phyloP scores from a whole-genome alignment of 2,888 invertebrate genomes.

The Lobophora halterata region DNA sequence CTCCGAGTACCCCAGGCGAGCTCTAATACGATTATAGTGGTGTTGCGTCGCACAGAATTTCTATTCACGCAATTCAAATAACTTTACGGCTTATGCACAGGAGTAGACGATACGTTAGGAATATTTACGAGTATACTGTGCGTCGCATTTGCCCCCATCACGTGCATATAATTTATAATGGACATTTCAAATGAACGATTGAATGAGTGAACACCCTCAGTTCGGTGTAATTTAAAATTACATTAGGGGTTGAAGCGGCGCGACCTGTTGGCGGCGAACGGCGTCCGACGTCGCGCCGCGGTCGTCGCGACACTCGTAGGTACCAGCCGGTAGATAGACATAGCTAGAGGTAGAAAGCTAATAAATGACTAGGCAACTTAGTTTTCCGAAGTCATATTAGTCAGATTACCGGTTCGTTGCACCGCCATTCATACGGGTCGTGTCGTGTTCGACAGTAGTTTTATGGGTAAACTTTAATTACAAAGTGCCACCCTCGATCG shows the following conservation, averaged over 20 bases:
- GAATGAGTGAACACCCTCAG: constrained; percentile 45
- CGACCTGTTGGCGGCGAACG: constrained; percentile 41
- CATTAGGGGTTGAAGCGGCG: constrained; percentile 50
- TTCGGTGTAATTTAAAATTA: constrained; percentile 69
- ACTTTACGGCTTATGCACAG: constrained; percentile 65
- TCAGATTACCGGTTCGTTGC: constrained; percentile 2
- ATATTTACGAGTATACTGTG: constrained; percentile 55
- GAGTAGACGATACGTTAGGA: constrained; percentile 52
- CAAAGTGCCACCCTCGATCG: no score
- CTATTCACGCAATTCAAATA: constrained; percentile 66
- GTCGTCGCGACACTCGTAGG: constrained; percentile 36
- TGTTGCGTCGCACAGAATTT: constrained; percentile 56
- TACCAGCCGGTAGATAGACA: constrained; percentile 10
- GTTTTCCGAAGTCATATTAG: constrained; percentile 10
- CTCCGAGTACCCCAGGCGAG: constrained; percentile 35
- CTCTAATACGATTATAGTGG: constrained; percentile 56
- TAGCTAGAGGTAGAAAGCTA: constrained; percentile 19
- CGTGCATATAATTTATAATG: constrained; percentile 49
- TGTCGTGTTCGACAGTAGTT: constrained; percentile 2
- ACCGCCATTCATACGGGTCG: no score
- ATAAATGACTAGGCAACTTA: constrained; percentile 17
- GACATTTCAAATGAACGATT: constrained; percentile 50
- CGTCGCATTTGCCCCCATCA: constrained; percentile 45
- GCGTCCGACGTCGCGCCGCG: constrained; percentile 36
- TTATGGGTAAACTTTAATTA: no score